Evolutionary conservation across 2,113 vertebrate genomes (phyloP), one percentile per base, ranked within the genome.

Genomic region (Leptodactylus fuscus): DNA sequence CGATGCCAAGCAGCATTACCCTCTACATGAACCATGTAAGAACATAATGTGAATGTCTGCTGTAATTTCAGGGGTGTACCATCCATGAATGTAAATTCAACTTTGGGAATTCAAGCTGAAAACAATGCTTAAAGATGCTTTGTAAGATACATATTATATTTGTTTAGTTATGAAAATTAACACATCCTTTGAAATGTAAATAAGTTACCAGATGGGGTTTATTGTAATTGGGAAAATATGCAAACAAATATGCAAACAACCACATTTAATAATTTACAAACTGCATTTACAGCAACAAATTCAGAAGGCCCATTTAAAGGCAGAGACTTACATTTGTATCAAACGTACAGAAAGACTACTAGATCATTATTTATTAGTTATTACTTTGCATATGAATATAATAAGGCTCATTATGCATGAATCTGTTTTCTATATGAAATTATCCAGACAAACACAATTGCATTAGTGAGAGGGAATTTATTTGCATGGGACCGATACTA

Each of bases 21-120:
- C 80, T 81, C 62, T 81, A 81, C 80, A 81, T 81, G 80, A 81
- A 81, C 80, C 80, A 81, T 81, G 60, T 49, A 70, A 67, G 20
- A 51, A 51, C 80, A 81, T 80, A 60, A 80, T 62, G 53, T 58
- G 53, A 80, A 80, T 60, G 53, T 79, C 32, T 80, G 77, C 77
- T 62, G 32, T 80, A 80, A 80, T 80, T 60, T 80, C 77, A 27
- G 34, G 51, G 53, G 77, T 80, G 22, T 80, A 27, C 36, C 41
- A 80, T 80, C 13, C 22, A 44, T 24, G 34, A 80, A 80, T 79
- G 36, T 41, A 80, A 80, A 41, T 58, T 60, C 53, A 80, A 58
- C 22, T 41, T 80, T 58, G 53, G 51, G 76, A 79, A 70, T 55
- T 70, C n/a, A 55, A 82, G 67, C 32, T 58, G 51, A 73, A 74